Base-by-base conservation (phyloP, 1,140 invertebrate species). In the Zaprionus gabonicus region DNA sequence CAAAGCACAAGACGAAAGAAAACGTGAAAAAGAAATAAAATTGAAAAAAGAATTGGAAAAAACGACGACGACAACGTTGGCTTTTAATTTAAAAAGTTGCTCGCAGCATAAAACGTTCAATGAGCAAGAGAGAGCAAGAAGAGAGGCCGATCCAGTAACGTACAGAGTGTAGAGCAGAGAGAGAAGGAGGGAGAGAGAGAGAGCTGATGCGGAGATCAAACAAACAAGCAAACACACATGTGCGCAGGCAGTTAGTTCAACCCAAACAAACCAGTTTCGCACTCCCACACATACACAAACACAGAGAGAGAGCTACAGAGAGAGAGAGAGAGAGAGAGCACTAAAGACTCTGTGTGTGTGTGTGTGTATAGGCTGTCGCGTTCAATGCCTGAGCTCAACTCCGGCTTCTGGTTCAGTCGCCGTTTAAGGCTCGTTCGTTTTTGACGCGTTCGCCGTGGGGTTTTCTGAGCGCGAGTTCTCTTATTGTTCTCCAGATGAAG, bases 11-110 rank as follows among this genome's bases (percentile, higher is more conserved):
- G 17, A 70, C 55, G 67, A 51, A 58, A 59, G 41, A 63, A 80
- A 58, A 65, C 55, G 51, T 70, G 58, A 70, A 70, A 90, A 78
- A 80, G 49, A 67, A 69, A 71, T 57, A 66, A 70, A 59, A 71
- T 17, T 69, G 44, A 70, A 78, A 76, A 44, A 55, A 71, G 20
- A 63, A 49, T 25, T 51, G n/a, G 25, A 67, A 41, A 68, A 62
- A 62, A 66, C 10, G 27, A 31, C 68, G 46, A 34, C 31, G 31
- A 38, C 38, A 55, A 66, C 28, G 60, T 53, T 59, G 74, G 70
- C 82, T 78, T 85, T 85, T 82, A 85, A 85, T 79, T 85, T 85
- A 85, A 85, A 83, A 85, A 85, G 74, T 85, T 71, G 78, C 82
- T 78, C 53, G 49, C 81, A 77, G 49, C 71, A 76, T 78, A 78